phyloP scores from a whole-genome alignment of 2,113 vertebrate genomes.

The Syngnathus scovelli region DNA sequence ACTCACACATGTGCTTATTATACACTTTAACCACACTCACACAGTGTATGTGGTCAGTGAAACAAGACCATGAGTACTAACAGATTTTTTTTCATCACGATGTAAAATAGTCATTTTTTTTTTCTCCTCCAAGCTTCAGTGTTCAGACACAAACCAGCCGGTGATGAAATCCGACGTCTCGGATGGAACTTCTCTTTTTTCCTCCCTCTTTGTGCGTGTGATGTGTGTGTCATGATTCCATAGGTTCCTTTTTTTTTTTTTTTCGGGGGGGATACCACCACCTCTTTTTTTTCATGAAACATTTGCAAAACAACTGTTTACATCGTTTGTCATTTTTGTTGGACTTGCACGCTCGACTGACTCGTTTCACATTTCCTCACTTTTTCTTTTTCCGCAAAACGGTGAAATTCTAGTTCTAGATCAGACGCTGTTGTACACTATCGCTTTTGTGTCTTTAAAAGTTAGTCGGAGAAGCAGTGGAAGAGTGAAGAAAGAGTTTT shows the following conservation, averaged over 20 bases:
- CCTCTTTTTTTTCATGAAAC: conserved; percentile 32
- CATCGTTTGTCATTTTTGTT: conserved; percentile 31
- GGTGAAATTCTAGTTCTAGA: conserved; percentile 45
- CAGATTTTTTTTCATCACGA: conserved; percentile 44
- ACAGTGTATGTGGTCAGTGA: conserved; percentile 44
- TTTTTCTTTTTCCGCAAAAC: conserved; percentile 23
- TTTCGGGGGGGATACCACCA: neutral
- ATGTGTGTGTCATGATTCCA: conserved; percentile 27
- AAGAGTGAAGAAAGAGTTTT: neutral
- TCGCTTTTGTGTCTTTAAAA: conserved; percentile 17
- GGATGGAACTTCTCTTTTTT: conserved; percentile 16
- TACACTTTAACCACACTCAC: conserved; percentile 36
- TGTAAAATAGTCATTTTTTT: conserved; percentile 41
- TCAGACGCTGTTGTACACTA: conserved; percentile 29
- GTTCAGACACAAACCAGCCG: conserved; percentile 26
- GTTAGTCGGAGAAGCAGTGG: neutral
- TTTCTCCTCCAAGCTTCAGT: conserved; percentile 39
- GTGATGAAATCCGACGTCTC: neutral
- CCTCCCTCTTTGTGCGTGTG: conserved; percentile 26
- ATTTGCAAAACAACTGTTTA: conserved; percentile 45
- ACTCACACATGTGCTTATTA: conserved; percentile 23
- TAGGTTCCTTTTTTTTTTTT: conserved; percentile 15
- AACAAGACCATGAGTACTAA: conserved; percentile 44
- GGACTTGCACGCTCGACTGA: conserved; percentile 47
- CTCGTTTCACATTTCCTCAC: conserved; percentile 29